Evolutionary conservation across 2,113 vertebrate species (phyloP), one percentile per base, ranked within the genome.

Genomic region (Solea solea): DNA sequence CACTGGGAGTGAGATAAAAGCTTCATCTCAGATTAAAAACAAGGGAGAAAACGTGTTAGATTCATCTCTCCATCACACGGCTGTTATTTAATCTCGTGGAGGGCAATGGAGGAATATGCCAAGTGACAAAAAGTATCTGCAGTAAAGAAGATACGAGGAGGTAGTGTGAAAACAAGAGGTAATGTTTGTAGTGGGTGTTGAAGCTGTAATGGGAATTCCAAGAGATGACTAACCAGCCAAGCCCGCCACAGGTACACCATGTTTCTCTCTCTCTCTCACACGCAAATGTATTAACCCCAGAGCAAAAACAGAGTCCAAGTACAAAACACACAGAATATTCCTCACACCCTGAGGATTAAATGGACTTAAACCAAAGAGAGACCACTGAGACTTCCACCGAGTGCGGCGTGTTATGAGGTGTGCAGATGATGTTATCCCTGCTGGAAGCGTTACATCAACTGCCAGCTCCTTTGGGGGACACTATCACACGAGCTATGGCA

Each of bases 401-500:
- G 69, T 21, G 60, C 64, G 1, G 52, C 69, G 79, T 57, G 81
- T 67, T 58, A 53, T 42, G 69, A 84, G 74, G 82, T 85, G 82
- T 59, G 41, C 15, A 15, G 83, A 78, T 86, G 79, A 84, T 89
- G 87, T 82, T 85, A 61, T 80, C 76, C 78, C 72, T 78, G 75
- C 69, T 66, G 76, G 76, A 84, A 79, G 82, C 83, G 70, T 83
- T 84, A 73, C 81, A 77, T 84, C 86, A 86, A 80, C 77, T 72
- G 79, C 82, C 83, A 82, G 62, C 78, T 88, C 80, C 85, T 84
- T 61, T 7, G 45, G 74, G 53, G 65, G 72, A 9, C 28, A 45
- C 61, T 59, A 72, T 81, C 79, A 56, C 73, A 71, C n/a, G 9
- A 58, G 52, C 56, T 64, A 69, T 50, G 71, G 73, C 72, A 28